Evolutionary conservation across 1,140 invertebrate genomes (phyloP).

Genomic region (Bicyclus anynana): DNA sequence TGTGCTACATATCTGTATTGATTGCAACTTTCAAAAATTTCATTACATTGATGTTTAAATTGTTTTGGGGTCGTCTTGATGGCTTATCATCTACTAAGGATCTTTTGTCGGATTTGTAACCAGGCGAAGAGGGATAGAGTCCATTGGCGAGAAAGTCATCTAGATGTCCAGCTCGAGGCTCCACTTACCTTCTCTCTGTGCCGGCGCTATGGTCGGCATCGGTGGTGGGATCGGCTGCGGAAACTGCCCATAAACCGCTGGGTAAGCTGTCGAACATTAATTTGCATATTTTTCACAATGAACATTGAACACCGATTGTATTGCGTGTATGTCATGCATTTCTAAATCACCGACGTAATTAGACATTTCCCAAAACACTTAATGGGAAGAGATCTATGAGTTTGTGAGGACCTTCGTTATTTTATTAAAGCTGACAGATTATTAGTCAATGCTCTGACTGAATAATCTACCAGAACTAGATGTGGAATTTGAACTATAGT

Average conservation of each 20-base stretch:
- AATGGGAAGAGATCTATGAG: no score
- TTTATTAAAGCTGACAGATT: no score
- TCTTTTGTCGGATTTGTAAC: no score
- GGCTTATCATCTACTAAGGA: no score
- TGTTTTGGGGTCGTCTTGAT: no score
- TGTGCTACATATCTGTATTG: no score
- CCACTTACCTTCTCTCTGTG: slow-evolving; percentile 96
- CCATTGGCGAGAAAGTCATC: slow-evolving; percentile 11
- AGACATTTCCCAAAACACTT: slow-evolving; percentile 1
- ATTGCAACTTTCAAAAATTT: no score
- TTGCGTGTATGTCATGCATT: slow-evolving; percentile 60
- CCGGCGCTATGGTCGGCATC: slow-evolving; percentile 91
- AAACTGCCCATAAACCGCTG: slow-evolving; percentile 96
- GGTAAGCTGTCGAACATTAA: slow-evolving; percentile 92
- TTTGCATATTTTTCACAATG: slow-evolving; percentile 69
- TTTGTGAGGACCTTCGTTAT: no score
- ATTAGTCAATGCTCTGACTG: no score
- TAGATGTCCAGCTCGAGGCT: slow-evolving; percentile 39
- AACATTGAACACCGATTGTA: slow-evolving; percentile 72
- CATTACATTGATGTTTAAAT: no score
- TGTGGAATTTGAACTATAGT: no score
- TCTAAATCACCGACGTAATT: slow-evolving; percentile 33
- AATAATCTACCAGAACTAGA: no score
- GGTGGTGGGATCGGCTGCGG: slow-evolving; percentile 96
- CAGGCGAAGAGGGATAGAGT: slow-evolving; percentile 5